These are phyloP conservation scores for Lacanobia oleracea DNA, from an alignment of 2,888 invertebrate genomes.

Conservation along the genomic window DNA sequence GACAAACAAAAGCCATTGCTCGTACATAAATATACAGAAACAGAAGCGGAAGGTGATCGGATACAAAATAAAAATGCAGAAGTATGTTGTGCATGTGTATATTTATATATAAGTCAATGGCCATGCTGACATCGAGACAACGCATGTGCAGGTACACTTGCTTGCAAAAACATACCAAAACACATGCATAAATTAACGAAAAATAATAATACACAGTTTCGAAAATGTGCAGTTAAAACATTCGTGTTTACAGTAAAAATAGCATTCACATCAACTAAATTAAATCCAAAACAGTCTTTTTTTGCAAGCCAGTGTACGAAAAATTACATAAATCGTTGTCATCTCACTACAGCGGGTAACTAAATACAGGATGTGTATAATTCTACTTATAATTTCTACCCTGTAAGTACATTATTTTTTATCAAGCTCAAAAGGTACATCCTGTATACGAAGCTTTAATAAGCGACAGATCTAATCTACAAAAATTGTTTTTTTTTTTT, in stretches of 20 bases:
- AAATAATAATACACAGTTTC: not conserved
- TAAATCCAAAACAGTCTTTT: not conserved
- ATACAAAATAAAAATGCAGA: conserved; percentile 83
- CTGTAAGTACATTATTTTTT: conserved; percentile 58
- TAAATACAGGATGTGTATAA: conserved; percentile 46
- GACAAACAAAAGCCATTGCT: conserved; percentile 81
- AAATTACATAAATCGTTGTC: conserved; percentile 36
- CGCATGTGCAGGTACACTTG: conserved; percentile 34
- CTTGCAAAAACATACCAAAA: conserved; percentile 52
- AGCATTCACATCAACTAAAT: not conserved
- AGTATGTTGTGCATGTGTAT: conserved; percentile 78
- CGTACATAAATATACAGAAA: conserved; percentile 80
- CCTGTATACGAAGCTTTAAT: conserved; percentile 54
- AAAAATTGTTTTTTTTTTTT: not conserved
- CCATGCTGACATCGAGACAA: conserved; percentile 75
- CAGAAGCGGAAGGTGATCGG: conserved; percentile 63
- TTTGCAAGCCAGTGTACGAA: conserved; percentile 51
- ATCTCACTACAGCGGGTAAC: conserved; percentile 61
- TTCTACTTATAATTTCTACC: conserved; percentile 48
- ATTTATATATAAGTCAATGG: conserved; percentile 88
- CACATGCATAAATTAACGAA: conserved; percentile 20
- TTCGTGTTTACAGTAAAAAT: not conserved
- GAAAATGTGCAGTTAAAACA: not conserved
- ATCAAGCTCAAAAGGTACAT: conserved; percentile 48
- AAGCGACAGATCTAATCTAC: conserved; percentile 47